A percentile compares a stretch with the other conserved stretches of the same genome.
Conservation (phyloP, 1,140 invertebrate genomes). For the Chelonus insularis region DNA sequence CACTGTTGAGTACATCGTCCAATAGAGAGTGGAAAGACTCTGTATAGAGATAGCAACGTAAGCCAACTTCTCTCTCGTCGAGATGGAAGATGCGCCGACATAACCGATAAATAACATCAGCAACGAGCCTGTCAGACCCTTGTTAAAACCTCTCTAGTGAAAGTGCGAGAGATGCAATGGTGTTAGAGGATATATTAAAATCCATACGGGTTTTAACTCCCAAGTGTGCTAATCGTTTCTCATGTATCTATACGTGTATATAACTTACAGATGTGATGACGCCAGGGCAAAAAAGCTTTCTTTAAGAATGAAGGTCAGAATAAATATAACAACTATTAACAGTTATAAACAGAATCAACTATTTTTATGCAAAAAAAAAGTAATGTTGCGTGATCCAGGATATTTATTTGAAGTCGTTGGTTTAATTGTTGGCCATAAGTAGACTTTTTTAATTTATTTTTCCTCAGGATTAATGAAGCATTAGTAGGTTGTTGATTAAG, state of each 20-base stretch:
- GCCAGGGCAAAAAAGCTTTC: conserved; percentile 2
- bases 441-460: no score
- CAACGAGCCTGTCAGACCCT: conserved; percentile 60
- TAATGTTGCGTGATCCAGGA: no score
- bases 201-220: conserved; percentile 7
- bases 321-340: neutral
- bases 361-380: no score
- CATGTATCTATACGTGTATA: neutral
- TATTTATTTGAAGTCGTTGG: no score
- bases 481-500: no score
- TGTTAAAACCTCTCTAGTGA: conserved; percentile 49
- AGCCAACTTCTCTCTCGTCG: conserved; percentile 39
- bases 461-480: no score
- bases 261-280: conserved; percentile 16
- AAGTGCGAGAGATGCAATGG: conserved; percentile 14
- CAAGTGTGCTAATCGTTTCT: neutral
- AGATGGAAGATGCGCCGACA: conserved; percentile 57
- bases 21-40: no score
- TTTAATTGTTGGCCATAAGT: no score
- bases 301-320: neutral
- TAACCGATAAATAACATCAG: conserved; percentile 60
- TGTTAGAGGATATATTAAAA: conserved; percentile 12
- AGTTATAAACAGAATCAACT: no score
- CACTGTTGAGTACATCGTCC: conserved; percentile 2
- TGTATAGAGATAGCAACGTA: conserved; percentile 10